A percentile compares a stretch with the other conserved stretches of the same genome.
These are phyloP conservation scores for Sebastolobus altivelis DNA, from an alignment of 2,797 vertebrate genomes.

Conservation along the genomic window DNA sequence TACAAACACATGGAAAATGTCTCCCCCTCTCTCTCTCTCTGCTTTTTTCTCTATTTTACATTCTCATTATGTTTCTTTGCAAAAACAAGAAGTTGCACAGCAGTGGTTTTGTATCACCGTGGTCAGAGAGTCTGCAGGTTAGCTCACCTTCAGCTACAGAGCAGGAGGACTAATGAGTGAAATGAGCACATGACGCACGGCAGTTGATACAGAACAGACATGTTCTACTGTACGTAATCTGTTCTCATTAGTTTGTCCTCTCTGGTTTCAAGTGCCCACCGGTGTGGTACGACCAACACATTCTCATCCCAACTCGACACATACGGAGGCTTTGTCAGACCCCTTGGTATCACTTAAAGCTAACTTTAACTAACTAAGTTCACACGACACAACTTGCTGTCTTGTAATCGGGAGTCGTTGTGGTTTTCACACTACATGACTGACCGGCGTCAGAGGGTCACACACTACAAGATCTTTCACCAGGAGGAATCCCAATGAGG, in stretches of 20 bases:
- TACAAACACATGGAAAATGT: conserved; percentile 18
- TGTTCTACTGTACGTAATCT: neutral
- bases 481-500: no score
- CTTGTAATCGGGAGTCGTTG: no score
- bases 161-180: conserved; percentile 8
- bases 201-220: neutral
- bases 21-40: neutral
- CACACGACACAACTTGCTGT: no score
- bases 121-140: neutral
- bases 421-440: no score
- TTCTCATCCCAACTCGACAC: no score
- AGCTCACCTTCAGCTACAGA: conserved; percentile 12
- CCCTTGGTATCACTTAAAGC: no score
- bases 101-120: neutral
- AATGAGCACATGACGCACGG: conserved; percentile 6
- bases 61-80: conserved; percentile 15
- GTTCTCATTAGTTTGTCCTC: conserved; percentile 32
- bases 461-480: no score
- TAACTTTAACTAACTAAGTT: no score
- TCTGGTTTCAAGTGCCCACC: neutral
- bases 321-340: no score
- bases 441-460: no score
- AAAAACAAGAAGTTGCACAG: conserved; percentile 1
- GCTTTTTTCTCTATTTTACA: neutral
- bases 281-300: neutral